Conservation (phyloP, 35 echinoderm and acorn worm genomes). For the Hemicentrotus pulcherrimus region DNA sequence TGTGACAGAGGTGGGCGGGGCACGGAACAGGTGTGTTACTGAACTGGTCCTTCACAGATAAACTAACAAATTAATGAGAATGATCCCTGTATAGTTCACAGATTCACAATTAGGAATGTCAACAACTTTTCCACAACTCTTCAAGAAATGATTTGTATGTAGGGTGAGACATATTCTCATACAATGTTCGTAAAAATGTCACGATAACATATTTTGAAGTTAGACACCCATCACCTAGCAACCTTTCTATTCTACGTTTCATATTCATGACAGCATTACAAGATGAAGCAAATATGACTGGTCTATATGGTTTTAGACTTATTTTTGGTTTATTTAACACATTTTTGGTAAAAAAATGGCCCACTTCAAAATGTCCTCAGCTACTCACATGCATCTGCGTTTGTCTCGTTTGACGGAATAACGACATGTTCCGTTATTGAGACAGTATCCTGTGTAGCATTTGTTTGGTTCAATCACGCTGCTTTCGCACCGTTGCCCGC, state of each 20-base stretch:
- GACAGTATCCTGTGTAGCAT: constrained; percentile 41
- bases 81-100: neutral
- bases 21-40: neutral
- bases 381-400: constrained; percentile 52
- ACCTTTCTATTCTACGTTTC: neutral
- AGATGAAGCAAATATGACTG: neutral
- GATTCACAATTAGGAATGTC: neutral
- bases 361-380: constrained; percentile 41
- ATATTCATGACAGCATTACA: neutral
- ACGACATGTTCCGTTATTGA: constrained; percentile 50
- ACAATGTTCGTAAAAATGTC: neutral
- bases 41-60: neutral
- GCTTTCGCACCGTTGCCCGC: constrained; percentile 22
- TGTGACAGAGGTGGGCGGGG: neutral
- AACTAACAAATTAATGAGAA: neutral
- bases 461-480: constrained; percentile 36
- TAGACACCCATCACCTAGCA: constrained; percentile 24
- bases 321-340: neutral
- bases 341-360: constrained; percentile 9
- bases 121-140: neutral
- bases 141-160: neutral
- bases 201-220: neutral
- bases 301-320: constrained; percentile 3
- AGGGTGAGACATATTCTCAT: neutral
- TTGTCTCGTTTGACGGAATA: constrained; percentile 49